Evolutionary conservation across 2,113 vertebrate genomes (phyloP), one percentile per base, ranked within the genome.

Genomic region (Orthonyx spaldingii): DNA sequence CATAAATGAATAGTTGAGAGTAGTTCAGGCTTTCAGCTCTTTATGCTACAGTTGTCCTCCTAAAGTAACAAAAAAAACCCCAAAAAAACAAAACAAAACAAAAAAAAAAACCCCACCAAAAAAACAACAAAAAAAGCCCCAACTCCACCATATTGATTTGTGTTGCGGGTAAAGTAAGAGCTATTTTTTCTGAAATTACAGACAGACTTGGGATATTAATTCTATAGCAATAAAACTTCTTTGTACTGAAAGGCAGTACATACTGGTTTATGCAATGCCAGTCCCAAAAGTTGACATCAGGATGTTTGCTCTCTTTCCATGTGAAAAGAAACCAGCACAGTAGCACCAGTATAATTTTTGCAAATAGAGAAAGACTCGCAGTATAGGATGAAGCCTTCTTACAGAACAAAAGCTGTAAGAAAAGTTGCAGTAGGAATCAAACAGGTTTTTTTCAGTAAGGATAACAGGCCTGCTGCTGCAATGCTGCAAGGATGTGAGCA

Each of bases 231-330:
- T 57, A 60, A 74, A 85, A 66, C 22, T 30, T 60, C 24, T 81
- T 63, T 69, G 1, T 56, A 23, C 39, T 35, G 26, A 10, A 79
- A 60, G 30, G 23, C 23, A 6, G 6, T 55, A 23, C 1, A 1
- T 0, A 0, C 18, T 82, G 2, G 1, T 70, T 79, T 63, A 11
- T 42, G 11, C 5, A 26, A 27, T 60, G 16, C 13, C 49, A 42
- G 33, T 61, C 82, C 32, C 33, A 63, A 3, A 50, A 59, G 28
- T 37, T 78, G 30, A 24, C 35, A 46, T 88, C 32, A 22, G 26
- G 44, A n/a, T 57, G 8, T 65, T 80, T 33, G 23, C 27, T 60
- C 4, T 66, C 26, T 72, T 84, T 53, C 14, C 23, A 5, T 37
- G 17, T 60, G 46, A 60, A 63, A 53, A 47, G n/a, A 61, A 57